These are phyloP conservation scores for Oscheius myriophilus DNA, from an alignment of 2,888 invertebrate species.

Conservation along the genomic window DNA sequence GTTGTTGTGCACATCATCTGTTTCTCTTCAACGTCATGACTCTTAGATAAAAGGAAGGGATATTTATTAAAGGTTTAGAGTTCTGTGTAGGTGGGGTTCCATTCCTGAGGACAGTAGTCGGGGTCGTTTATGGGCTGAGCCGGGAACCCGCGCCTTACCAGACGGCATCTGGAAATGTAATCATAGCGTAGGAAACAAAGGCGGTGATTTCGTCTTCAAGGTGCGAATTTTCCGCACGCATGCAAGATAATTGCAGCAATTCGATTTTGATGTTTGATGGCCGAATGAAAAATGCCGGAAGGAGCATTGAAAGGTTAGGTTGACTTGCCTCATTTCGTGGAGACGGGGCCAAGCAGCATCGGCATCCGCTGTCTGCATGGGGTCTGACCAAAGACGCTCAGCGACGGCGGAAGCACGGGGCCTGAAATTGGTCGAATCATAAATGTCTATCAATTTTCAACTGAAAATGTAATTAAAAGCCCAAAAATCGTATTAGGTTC, in stretches of 20 bases:
- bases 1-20: neutral
- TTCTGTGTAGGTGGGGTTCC: slow-evolving; percentile 27
- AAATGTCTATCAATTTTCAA: neutral
- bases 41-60: neutral
- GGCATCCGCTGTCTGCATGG: slow-evolving; percentile 71
- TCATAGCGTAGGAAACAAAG: neutral
- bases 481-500: too few species aligned
- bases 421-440: slow-evolving; percentile 63
- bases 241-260: too few species aligned
- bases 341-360: slow-evolving; percentile 76
- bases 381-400: slow-evolving; percentile 83
- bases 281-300: neutral
- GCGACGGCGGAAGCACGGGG: slow-evolving; percentile 86
- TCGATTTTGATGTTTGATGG: neutral
- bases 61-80: slow-evolving; percentile 13
- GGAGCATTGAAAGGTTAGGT: too few species aligned
- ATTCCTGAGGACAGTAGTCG: slow-evolving; percentile 44
- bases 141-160: slow-evolving; percentile 77
- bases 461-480: too few species aligned
- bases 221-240: too few species aligned
- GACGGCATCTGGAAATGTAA: slow-evolving; percentile 76
- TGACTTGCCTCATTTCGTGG: slow-evolving; percentile 76
- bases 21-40: neutral
- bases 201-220: too few species aligned
- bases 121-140: slow-evolving; percentile 36